Percentiles rank a stretch among this genome's conserved stretches.
These are phyloP conservation scores for Cyaniris semiargus DNA, from an alignment of 2,888 invertebrate species.

Conservation along the genomic window DNA sequence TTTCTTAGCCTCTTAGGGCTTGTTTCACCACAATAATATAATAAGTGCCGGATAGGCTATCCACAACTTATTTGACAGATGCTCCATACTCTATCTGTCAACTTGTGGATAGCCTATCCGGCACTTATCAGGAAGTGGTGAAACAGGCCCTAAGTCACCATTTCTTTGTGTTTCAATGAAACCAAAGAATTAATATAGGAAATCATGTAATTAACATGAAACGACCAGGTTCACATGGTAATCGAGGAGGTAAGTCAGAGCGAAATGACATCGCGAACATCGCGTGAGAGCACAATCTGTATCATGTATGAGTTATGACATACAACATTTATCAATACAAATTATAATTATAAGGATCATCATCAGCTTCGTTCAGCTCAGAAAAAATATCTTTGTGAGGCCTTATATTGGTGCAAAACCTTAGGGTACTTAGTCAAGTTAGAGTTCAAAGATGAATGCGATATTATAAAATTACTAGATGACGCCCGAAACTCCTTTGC, in stretches of 20 bases:
- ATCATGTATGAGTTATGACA: slow-evolving; percentile 12
- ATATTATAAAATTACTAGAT: too few relatives aligned
- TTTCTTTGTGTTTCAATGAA: too few relatives aligned
- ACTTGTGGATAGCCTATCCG: too few relatives aligned
- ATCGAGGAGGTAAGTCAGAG: slow-evolving; percentile 2
- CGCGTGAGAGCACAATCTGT: slow-evolving; percentile 11
- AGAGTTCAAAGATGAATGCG: neutral
- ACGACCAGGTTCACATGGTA: neutral
- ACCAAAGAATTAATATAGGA: neutral
- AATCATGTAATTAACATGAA: neutral
- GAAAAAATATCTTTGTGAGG: neutral
- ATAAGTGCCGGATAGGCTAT: too few relatives aligned
- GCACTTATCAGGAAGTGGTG: too few relatives aligned
- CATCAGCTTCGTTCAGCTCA: neutral
- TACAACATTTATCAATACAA: slow-evolving; percentile 25
- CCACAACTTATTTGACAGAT: too few relatives aligned
- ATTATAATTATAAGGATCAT: neutral
- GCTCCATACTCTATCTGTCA: too few relatives aligned
- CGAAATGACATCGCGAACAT: neutral
- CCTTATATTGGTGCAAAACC: too few relatives aligned
- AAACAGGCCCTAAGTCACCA: too few relatives aligned
- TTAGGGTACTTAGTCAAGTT: neutral
- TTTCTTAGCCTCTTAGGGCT: too few relatives aligned
- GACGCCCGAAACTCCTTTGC: too few relatives aligned
- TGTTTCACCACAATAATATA: too few relatives aligned